Conservation (phyloP, 2,113 vertebrate genomes). For the Ramphastos sulfuratus region DNA sequence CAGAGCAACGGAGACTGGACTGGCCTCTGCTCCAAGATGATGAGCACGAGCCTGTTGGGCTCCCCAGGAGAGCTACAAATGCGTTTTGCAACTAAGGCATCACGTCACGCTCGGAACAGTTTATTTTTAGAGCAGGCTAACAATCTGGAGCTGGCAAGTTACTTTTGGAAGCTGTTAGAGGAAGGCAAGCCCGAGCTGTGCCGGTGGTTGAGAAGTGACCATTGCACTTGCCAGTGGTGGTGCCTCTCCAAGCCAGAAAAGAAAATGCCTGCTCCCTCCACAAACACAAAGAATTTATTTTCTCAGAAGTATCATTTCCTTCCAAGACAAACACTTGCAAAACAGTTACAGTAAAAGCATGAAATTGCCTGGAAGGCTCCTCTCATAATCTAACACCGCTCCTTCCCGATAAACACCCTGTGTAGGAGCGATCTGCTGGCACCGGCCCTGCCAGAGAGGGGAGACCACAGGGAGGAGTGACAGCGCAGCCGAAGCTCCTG, state of each 20-base stretch:
- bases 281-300: not conserved
- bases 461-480: not conserved
- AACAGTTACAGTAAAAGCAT: not conserved
- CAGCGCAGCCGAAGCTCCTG: not conserved
- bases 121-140: not conserved
- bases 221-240: fast-evolving
- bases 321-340: not conserved
- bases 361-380: not conserved
- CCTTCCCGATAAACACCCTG: not conserved
- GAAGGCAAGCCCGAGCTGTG: not conserved
- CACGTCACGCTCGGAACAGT: not conserved
- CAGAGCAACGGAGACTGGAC: fast-evolving
- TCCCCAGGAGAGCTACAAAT: not conserved
- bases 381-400: not conserved
- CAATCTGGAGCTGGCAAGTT: not conserved
- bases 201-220: not conserved
- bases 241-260: not conserved
- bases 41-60: not conserved
- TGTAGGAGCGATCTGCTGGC: not conserved
- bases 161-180: not conserved
- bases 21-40: fast-evolving
- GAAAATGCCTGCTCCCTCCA: not conserved
- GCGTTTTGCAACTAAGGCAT: not conserved
- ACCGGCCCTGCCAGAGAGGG: not conserved
- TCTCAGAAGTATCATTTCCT: not conserved